Evolutionary conservation across 2,113 vertebrate species (phyloP).

Genomic region (Pardalotus punctatus): DNA sequence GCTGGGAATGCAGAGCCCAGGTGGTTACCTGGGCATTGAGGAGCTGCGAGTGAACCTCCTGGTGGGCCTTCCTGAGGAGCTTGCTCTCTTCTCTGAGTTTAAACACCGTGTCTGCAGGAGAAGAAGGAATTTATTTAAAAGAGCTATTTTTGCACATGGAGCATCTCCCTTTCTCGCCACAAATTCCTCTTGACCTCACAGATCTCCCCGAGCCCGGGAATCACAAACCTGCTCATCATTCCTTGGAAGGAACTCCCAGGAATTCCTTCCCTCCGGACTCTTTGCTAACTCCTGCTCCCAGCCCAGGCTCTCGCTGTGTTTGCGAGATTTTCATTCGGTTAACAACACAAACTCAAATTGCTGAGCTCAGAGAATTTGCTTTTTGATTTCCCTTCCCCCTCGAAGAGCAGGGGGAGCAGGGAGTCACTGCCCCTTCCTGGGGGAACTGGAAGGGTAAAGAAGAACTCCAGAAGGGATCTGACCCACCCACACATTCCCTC

Average conservation of each 20-base stretch:
- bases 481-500: neutral
- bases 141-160: fast-evolving
- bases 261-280: neutral
- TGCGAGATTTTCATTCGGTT: neutral
- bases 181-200: neutral
- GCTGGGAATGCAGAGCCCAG: neutral
- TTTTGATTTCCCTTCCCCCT: neutral
- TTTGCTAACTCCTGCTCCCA: neutral
- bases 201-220: neutral
- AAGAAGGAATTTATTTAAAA: neutral
- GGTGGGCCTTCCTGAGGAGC: constrained; percentile 69
- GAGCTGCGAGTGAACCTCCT: constrained; percentile 70
- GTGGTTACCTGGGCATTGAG: constrained; percentile 64
- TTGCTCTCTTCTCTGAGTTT: constrained; percentile 74
- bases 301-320: neutral
- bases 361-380: neutral
- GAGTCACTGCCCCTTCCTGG: neutral
- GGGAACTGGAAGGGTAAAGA: neutral
- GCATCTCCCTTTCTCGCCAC: neutral
- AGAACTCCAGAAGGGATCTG: fast-evolving
- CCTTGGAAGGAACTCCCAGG: neutral
- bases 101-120: constrained; percentile 58
- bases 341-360: too few relatives aligned
- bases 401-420: neutral
- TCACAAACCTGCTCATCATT: neutral